A percentile compares a stretch with the other conserved stretches of the same genome.
phyloP scores from a whole-genome alignment of 2,797 vertebrate species.

The Siniperca obscura region DNA sequence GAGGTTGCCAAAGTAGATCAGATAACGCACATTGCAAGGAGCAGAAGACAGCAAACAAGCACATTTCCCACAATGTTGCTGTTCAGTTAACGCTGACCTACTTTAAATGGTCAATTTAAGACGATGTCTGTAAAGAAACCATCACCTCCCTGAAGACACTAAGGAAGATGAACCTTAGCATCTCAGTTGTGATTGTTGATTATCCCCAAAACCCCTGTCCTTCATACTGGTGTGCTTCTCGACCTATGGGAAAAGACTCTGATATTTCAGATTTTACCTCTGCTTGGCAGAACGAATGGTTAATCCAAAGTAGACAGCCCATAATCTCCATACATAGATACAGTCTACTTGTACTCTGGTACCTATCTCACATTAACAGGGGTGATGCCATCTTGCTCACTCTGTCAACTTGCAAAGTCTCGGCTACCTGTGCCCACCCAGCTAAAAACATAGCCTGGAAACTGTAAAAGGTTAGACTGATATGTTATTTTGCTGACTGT shows the following conservation, averaged over 20 bases:
- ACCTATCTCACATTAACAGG: neutral
- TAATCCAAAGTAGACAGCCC: constrained; percentile 85
- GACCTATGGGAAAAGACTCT: constrained; percentile 6
- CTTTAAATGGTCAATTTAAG: constrained; percentile 53
- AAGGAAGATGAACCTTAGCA: constrained; percentile 61
- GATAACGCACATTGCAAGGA: neutral
- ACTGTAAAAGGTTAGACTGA: constrained; percentile 73
- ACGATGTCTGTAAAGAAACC: constrained; percentile 93
- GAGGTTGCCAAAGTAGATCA: neutral
- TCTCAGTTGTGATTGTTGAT: constrained; percentile 45
- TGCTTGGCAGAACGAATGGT: constrained; percentile 91
- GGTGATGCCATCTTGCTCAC: constrained; percentile 24
- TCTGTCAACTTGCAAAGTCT: constrained; percentile 70
- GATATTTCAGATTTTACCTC: constrained; percentile 80
- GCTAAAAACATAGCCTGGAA: constrained; percentile 79
- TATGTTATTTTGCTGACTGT: constrained; percentile 3
- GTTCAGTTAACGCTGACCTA: neutral
- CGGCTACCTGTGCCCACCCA: constrained; percentile 68
- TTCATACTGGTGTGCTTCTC: constrained; percentile 39
- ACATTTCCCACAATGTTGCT: constrained; percentile 28
- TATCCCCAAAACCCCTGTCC: neutral
- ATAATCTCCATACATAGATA: constrained; percentile 9
- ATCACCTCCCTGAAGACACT: constrained; percentile 89
- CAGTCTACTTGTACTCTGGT: neutral
- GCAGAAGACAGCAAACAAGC: constrained; percentile 13